phyloP scores from a whole-genome alignment of 2,113 vertebrate species.

The Boulengeromyrus knoepffleri region DNA sequence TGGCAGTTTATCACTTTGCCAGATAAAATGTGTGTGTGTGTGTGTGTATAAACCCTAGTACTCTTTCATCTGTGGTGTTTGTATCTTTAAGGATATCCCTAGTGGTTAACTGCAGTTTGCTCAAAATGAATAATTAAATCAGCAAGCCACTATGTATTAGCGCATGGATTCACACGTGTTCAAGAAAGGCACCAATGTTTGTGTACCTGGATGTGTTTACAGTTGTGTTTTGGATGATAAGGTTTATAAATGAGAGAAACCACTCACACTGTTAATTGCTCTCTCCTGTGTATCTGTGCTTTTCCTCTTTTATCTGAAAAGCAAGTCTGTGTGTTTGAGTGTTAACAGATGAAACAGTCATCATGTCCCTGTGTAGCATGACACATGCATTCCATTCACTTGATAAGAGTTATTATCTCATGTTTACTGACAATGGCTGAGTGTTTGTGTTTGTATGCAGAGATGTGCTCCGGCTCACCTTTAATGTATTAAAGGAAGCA shows the following conservation, averaged over 20 bases:
- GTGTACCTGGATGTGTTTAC: slow-evolving; percentile 15
- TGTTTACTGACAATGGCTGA: background rate
- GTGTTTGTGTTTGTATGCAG: background rate
- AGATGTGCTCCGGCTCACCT: background rate
- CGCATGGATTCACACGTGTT: background rate
- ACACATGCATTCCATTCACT: background rate
- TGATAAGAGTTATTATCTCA: background rate
- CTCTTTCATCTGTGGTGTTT: background rate
- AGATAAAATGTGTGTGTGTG: background rate
- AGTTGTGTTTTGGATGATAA: background rate
- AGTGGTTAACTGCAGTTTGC: slow-evolving; percentile 29
- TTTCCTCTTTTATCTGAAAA: slow-evolving; percentile 5
- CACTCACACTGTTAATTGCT: background rate
- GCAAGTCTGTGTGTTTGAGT: background rate
- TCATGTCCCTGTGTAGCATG: background rate
- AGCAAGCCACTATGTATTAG: slow-evolving; percentile 13
- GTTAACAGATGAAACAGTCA: background rate
- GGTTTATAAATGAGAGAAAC: background rate
- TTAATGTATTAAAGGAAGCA: background rate
- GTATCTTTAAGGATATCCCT: slow-evolving; percentile 17
- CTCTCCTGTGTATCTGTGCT: background rate
- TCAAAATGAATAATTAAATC: slow-evolving; percentile 32
- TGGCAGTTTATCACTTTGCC: background rate
- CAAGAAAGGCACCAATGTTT: background rate
- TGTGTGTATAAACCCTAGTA: background rate